Base-by-base conservation (phyloP, 2,113 vertebrate species). In the Boleophthalmus pectinirostris region DNA sequence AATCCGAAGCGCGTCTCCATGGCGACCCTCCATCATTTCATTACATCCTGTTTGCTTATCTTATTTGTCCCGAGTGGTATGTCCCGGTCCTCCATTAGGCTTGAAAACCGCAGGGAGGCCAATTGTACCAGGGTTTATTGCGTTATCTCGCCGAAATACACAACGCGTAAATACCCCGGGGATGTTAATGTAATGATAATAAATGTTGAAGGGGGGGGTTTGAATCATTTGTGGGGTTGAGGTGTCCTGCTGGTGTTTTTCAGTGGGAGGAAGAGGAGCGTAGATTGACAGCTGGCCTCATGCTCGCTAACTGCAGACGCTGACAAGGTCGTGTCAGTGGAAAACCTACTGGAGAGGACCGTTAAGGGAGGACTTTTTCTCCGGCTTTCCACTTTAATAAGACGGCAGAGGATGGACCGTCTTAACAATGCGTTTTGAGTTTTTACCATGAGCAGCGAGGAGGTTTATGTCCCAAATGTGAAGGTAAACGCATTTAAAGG, bases 271-370 rank as follows among this genome's bases (percentile, higher is more conserved):
- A 45, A 51, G 57, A 56, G 24, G 58, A 72, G 63, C 11, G 25
- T 5, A 84, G 88, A 91, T 73, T 90, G 91, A 87, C 90, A 91
- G 81, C 79, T 82, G 9, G 61, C 84, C 88, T 87, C 68, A 86
- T 89, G 76, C 69, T 82, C 65, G 73, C 51, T 84, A 91, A 90
- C 86, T 80, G 69, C 21, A 25, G 78, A 70, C 70, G 76, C 82
- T 89, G 90, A 92, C 86, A 90, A 82, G 88, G 86, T 88, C 72
- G 20, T 85, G 88, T 88, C 87, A 84, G 66, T 80, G 66, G 57
- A 78, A 85, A 86, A 80, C 82, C 79, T 76, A 80, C 85, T 86
- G 73, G 68, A 47, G 70, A 80, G 74, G 73, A 77, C 69, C 75
- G 74, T 79, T 74, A 75, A 54, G 79, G 73, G 75, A 87, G 77